Evolutionary conservation across 30 jellyfish, hydroid and myxozoan genomes (phyloP).

Genomic region (Hydractinia symbiolongicarpus): DNA sequence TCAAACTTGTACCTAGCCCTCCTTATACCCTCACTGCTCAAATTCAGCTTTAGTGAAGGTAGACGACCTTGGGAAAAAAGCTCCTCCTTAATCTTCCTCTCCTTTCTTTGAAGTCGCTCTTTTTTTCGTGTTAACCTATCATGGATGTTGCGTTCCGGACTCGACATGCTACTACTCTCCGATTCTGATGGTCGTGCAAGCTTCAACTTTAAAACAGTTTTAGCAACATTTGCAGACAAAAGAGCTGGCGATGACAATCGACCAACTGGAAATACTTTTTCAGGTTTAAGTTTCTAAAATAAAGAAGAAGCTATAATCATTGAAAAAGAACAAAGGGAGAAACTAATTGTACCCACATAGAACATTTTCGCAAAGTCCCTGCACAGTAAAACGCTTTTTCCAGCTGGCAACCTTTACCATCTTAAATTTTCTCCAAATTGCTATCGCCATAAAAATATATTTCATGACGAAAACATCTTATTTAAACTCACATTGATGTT

Average conservation of each 20-base stretch:
- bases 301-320: background rate
- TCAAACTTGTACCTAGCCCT: background rate
- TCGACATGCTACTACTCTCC: background rate
- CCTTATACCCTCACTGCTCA: background rate
- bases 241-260: constrained; percentile 25
- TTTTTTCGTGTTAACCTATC: background rate
- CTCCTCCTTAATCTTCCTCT: constrained; percentile 6
- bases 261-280: constrained; percentile 12
- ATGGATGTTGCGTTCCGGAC: background rate
- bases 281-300: constrained; percentile 6
- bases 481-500: no score
- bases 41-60: constrained; percentile 8
- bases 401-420: no score
- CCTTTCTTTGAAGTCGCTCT: background rate
- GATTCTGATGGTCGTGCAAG: constrained; percentile 4
- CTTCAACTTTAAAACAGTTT: background rate
- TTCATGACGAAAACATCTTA: no score
- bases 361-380: no score
- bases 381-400: no score
- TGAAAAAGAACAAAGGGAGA: background rate
- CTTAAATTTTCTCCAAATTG: background rate
- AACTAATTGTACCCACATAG: no score
- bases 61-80: background rate
- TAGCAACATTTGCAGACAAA: constrained; percentile 8
- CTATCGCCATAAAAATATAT: no score